Conservation (phyloP, 2,113 vertebrate genomes). For the Calypte anna region DNA sequence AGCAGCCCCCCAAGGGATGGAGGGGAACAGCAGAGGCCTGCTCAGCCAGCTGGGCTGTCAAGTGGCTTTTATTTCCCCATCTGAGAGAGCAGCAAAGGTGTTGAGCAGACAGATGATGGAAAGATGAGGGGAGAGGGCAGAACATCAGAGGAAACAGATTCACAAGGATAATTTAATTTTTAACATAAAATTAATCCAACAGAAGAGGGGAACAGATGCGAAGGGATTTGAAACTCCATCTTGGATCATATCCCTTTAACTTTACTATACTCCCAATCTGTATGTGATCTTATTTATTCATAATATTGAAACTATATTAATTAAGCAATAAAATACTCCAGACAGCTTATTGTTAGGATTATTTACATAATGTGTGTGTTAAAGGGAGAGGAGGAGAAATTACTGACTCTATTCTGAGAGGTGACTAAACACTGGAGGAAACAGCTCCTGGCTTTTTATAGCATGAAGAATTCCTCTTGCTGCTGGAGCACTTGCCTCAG, state of each 20-base stretch:
- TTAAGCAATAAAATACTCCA: slow-evolving; percentile 71
- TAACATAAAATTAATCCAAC: slow-evolving; percentile 71
- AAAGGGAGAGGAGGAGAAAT: slow-evolving; percentile 11
- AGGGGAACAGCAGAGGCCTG: background rate
- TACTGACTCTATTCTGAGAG: slow-evolving; percentile 34
- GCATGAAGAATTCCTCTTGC: slow-evolving; percentile 21
- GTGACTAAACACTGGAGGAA: background rate
- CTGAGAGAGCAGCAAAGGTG: background rate
- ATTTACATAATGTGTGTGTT: slow-evolving; percentile 34
- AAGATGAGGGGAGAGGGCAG: background rate
- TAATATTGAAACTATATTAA: slow-evolving; percentile 71
- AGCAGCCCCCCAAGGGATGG: background rate
- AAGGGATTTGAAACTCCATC: slow-evolving; percentile 72
- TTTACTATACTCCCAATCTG: slow-evolving; percentile 42
- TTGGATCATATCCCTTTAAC: slow-evolving; percentile 67
- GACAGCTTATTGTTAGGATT: slow-evolving; percentile 65
- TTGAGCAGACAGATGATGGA: slow-evolving; percentile 27
- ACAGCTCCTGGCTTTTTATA: slow-evolving; percentile 39
- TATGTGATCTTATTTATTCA: slow-evolving; percentile 63
- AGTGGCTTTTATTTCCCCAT: slow-evolving; percentile 13
- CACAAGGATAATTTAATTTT: slow-evolving; percentile 77
- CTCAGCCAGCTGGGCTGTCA: slow-evolving; percentile 59
- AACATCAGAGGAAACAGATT: slow-evolving; percentile 51
- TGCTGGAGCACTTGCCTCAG: background rate
- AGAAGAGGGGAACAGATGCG: slow-evolving; percentile 74